These are phyloP conservation scores for Thalassoma bifasciatum DNA, from an alignment of 2,113 vertebrate species.

Conservation along the genomic window DNA sequence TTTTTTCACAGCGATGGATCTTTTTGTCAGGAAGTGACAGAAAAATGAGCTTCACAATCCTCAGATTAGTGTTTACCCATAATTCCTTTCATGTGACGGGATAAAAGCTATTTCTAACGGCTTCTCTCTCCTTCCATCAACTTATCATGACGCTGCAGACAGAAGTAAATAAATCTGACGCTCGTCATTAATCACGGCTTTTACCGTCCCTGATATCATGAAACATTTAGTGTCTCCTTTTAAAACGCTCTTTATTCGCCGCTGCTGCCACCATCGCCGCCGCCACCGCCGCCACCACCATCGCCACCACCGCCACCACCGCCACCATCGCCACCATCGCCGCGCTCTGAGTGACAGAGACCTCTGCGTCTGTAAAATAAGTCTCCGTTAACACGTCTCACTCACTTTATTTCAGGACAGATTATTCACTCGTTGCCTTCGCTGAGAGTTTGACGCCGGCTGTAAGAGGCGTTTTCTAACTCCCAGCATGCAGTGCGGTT, in stretches of 20 bases:
- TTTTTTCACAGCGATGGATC: not conserved
- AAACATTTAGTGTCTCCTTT: not conserved
- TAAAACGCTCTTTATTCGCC: not conserved
- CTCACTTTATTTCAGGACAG: too few relatives aligned
- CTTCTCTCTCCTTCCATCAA: not conserved
- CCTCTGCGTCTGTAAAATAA: too few relatives aligned
- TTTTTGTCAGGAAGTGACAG: not conserved
- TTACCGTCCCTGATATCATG: not conserved
- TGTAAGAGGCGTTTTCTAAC: too few relatives aligned
- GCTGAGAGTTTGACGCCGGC: too few relatives aligned
- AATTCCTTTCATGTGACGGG: not conserved
- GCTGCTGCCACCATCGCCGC: too few relatives aligned
- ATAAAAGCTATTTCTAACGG: not conserved
- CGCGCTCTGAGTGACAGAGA: too few relatives aligned
- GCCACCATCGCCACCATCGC: too few relatives aligned
- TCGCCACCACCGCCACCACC: too few relatives aligned
- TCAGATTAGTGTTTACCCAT: not conserved
- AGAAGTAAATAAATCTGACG: not conserved
- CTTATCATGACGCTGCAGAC: not conserved
- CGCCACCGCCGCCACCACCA: too few relatives aligned
- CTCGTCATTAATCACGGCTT: not conserved
- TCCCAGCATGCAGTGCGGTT: too few relatives aligned
- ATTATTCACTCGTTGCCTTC: too few relatives aligned
- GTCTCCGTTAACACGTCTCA: too few relatives aligned
- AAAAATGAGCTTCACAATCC: not conserved